Conservation (phyloP, 2,797 vertebrate genomes). For the Falco naumanni region DNA sequence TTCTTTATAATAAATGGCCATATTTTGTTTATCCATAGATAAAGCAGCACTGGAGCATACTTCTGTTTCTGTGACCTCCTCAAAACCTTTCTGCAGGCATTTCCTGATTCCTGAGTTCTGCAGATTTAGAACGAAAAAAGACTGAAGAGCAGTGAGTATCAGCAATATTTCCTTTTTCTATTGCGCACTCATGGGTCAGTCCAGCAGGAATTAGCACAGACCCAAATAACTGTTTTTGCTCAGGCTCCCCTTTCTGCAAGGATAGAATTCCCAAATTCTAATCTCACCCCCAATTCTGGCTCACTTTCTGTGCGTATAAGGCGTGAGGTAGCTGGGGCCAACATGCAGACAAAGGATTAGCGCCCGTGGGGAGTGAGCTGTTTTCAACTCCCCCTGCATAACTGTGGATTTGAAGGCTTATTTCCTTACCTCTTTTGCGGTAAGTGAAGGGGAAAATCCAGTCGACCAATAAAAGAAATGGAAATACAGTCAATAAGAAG, state of each 20-base stretch:
- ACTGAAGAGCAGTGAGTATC: not conserved
- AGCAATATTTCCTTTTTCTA: conserved; percentile 11
- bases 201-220: not conserved
- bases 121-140: not conserved
- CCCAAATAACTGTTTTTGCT: not conserved
- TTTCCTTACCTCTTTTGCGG: not conserved
- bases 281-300: not conserved
- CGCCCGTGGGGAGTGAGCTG: not conserved
- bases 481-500: not conserved
- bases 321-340: not conserved
- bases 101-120: conserved; percentile 26
- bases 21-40: conserved; percentile 45
- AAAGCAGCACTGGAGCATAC: not conserved
- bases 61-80: conserved; percentile 40
- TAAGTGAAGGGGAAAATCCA: conserved; percentile 9
- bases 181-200: rapidly evolving
- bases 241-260: not conserved
- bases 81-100: conserved; percentile 46
- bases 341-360: not conserved
- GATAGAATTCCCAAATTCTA: not conserved
- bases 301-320: not conserved
- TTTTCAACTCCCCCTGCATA: not conserved
- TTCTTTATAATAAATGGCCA: not conserved
- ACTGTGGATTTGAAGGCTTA: conserved; percentile 19
- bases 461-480: not conserved